These are phyloP conservation scores for Platalea minor DNA, from an alignment of 2,797 vertebrate genomes.

Conservation along the genomic window DNA sequence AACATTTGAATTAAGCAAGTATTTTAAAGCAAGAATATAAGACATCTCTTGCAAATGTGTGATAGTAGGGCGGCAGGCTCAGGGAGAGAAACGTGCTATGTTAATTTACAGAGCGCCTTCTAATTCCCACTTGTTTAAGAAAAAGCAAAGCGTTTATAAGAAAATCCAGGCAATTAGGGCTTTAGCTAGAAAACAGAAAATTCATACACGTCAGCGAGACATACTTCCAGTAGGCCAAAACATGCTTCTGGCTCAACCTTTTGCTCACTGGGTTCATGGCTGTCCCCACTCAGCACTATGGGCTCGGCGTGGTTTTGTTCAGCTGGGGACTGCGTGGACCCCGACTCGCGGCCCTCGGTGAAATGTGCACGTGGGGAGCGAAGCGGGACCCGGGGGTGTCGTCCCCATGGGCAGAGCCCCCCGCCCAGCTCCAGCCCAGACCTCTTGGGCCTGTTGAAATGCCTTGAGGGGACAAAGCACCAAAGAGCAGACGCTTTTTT, in stretches of 20 bases:
- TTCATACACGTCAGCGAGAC: accelerated
- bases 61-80: background rate
- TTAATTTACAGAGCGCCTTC: background rate
- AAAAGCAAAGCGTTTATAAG: background rate
- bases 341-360: accelerated
- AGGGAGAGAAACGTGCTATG: background rate
- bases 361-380: accelerated
- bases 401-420: accelerated
- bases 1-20: background rate
- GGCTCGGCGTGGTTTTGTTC: accelerated
- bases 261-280: accelerated
- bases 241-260: accelerated
- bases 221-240: background rate
- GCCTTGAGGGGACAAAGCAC: background rate
- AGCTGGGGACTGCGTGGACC: accelerated
- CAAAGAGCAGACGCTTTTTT: background rate
- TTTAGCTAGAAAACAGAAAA: background rate
- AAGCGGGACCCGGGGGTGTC: accelerated
- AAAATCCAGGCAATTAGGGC: background rate
- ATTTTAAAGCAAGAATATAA: background rate
- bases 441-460: background rate
- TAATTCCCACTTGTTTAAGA: background rate
- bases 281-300: accelerated
- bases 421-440: accelerated
- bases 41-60: background rate